Conservation (phyloP, 2,888 invertebrate species). For the Dromius quadrimaculatus region DNA sequence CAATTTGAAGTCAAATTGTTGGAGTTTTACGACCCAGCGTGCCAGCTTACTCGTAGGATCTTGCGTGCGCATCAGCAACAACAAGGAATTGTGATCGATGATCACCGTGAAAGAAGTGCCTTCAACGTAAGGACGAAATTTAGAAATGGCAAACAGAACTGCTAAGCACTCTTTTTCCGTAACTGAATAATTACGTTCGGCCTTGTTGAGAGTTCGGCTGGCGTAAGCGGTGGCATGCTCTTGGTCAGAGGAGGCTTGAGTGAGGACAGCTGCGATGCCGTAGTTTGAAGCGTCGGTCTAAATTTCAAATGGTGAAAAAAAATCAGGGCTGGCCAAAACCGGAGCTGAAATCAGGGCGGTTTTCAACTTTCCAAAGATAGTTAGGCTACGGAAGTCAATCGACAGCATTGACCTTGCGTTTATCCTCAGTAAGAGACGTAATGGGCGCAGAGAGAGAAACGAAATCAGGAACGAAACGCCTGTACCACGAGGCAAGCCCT, state of each 20-base stretch:
- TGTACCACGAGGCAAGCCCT: too few relatives aligned
- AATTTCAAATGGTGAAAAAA: conserved; percentile 44
- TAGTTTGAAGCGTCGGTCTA: too few relatives aligned
- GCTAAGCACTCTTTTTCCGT: conserved; percentile 56
- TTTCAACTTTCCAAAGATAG: background rate
- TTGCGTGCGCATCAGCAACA: conserved; percentile 57
- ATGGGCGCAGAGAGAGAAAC: background rate
- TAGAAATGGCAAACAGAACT: conserved; percentile 55
- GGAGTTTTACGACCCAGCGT: conserved; percentile 55
- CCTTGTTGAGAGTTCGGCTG: too few relatives aligned
- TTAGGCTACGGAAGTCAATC: background rate
- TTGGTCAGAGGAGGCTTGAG: conserved; percentile 37
- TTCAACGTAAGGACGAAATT: conserved; percentile 57
- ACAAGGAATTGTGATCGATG: conserved; percentile 57
- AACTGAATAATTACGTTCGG: too few relatives aligned
- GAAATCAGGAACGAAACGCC: background rate
- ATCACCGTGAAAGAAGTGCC: conserved; percentile 54
- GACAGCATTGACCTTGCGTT: background rate
- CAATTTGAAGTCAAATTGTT: conserved; percentile 54
- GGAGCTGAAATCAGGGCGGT: conserved; percentile 19
- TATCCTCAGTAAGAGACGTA: background rate
- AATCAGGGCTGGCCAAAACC: conserved; percentile 54
- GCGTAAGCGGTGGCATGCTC: conserved; percentile 51
- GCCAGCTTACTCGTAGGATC: conserved; percentile 58
- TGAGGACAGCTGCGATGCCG: conserved; percentile 52